A percentile compares a stretch with the other conserved stretches of the same genome.
phyloP scores from a whole-genome alignment of 1,140 invertebrate genomes.

The Gryon sp. region DNA sequence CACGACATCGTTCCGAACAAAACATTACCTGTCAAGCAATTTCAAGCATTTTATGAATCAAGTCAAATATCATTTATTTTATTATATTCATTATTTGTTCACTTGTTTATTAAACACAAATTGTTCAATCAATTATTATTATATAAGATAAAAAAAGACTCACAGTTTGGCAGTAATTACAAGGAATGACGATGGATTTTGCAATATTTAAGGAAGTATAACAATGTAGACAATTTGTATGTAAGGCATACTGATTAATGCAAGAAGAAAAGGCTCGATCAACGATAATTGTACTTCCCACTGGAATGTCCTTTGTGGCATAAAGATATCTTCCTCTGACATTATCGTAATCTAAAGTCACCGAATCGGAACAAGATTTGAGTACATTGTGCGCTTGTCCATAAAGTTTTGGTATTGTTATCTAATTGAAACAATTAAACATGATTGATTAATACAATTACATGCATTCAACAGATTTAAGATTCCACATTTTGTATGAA shows the following conservation, averaged over 20 bases:
- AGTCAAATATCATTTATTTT: neutral
- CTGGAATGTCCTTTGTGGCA: slow-evolving; percentile 71
- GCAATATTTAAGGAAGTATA: slow-evolving; percentile 69
- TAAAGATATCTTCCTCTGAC: slow-evolving; percentile 71
- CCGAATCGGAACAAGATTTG: slow-evolving; percentile 68
- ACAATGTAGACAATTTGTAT: slow-evolving; percentile 81
- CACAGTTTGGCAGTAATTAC: slow-evolving; percentile 79
- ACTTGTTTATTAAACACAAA: no score
- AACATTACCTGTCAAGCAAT: slow-evolving; percentile 69
- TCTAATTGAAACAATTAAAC: slow-evolving; percentile 20
- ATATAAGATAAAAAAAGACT: slow-evolving; percentile 52
- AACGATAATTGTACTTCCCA: slow-evolving; percentile 77
- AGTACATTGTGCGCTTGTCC: slow-evolving; percentile 68
- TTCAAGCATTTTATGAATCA: slow-evolving; percentile 56
- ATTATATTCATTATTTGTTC: neutral
- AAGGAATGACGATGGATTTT: slow-evolving; percentile 75
- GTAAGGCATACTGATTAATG: slow-evolving; percentile 74
- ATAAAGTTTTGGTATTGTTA: slow-evolving; percentile 61
- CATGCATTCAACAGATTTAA: no score
- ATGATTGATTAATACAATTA: neutral
- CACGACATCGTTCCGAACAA: slow-evolving; percentile 80
- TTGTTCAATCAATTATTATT: neutral
- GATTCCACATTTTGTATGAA: no score
- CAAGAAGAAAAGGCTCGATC: slow-evolving; percentile 77
- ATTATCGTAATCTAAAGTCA: slow-evolving; percentile 64